Evolutionary conservation across 2,113 vertebrate species (phyloP).

Genomic region (Guaruba guarouba): DNA sequence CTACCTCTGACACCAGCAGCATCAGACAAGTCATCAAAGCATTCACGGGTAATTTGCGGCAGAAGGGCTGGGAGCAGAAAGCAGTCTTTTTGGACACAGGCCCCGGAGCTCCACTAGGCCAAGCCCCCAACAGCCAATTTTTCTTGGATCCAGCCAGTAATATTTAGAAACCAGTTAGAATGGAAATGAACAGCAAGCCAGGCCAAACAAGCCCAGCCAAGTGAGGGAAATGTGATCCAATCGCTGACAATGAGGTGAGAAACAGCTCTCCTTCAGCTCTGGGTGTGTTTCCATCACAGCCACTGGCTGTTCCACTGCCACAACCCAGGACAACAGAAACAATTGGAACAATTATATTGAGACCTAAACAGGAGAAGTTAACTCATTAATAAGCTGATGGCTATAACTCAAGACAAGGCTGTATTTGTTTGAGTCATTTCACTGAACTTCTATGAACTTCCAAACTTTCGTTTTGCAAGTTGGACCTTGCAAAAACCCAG

Average conservation of each 20-base stretch:
- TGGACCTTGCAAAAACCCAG: neutral
- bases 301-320: neutral
- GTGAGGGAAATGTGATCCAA: neutral
- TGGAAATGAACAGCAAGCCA: neutral
- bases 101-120: neutral
- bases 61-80: neutral
- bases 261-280: neutral
- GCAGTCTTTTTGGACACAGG: neutral
- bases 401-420: conserved; percentile 22
- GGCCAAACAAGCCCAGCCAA: neutral
- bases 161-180: neutral
- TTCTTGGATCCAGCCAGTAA: neutral
- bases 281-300: neutral
- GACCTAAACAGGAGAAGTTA: neutral
- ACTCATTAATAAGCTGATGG: conserved; percentile 24
- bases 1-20: neutral
- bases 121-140: neutral
- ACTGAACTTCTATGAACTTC: neutral
- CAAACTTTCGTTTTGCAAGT: neutral
- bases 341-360: neutral
- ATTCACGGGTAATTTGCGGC: neutral
- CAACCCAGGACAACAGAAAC: neutral
- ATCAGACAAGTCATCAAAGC: neutral
- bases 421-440: conserved; percentile 24
- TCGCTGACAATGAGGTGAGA: neutral